phyloP scores from a whole-genome alignment of 2,113 vertebrate species.

The Dasyornis broadbenti region DNA sequence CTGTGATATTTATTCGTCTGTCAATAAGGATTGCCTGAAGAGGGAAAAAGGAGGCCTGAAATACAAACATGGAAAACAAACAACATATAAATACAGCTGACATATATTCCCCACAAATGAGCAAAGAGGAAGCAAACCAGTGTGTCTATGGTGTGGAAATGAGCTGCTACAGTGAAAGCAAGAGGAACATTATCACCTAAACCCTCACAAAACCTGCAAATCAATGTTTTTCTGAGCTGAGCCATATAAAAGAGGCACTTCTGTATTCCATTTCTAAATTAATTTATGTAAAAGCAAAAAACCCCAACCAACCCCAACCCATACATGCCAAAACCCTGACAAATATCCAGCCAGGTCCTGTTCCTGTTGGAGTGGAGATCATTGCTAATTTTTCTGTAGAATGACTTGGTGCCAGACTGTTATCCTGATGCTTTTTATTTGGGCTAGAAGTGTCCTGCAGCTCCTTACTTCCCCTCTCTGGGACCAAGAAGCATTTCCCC shows the following conservation, averaged over 20 bases:
- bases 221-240: neutral
- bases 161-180: neutral
- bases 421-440: neutral
- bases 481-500: neutral
- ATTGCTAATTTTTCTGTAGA: constrained; percentile 26
- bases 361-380: neutral
- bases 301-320: neutral
- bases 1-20: constrained; percentile 21
- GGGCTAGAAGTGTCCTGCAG: neutral
- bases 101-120: neutral
- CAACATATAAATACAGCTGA: neutral
- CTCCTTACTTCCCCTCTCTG: neutral
- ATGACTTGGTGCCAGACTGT: neutral
- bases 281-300: constrained; percentile 43
- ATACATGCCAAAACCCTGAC: constrained; percentile 24
- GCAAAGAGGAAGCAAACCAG: neutral
- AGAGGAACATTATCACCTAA: neutral
- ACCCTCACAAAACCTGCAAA: neutral
- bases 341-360: neutral
- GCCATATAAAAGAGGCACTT: neutral
- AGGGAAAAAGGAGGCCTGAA: neutral
- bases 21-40: neutral
- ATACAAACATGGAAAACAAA: neutral
- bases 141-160: neutral
- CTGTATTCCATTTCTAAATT: constrained; percentile 45